phyloP scores from a whole-genome alignment of 1,140 invertebrate species.

The Drosophila orosa region DNA sequence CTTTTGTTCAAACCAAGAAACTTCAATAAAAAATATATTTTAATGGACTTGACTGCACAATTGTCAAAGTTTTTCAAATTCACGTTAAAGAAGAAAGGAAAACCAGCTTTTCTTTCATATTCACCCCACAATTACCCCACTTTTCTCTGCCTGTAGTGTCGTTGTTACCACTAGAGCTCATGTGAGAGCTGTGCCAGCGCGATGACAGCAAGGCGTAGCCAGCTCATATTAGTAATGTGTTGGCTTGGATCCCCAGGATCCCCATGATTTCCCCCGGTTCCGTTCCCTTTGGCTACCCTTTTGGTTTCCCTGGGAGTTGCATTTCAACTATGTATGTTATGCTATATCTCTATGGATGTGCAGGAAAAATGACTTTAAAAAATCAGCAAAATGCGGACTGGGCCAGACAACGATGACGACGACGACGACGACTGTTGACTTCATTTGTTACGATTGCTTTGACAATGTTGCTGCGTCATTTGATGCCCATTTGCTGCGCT shows the following conservation, averaged over 20 bases:
- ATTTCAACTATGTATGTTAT: constrained; percentile 14
- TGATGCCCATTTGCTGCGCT: constrained; percentile 72
- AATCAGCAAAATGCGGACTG: constrained; percentile 8
- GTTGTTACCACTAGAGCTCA: constrained; percentile 33
- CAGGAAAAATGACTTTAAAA: constrained; percentile 34
- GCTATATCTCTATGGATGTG: constrained; percentile 7
- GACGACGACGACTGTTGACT: constrained; percentile 55
- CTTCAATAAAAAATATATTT: neutral
- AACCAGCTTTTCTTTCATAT: too few relatives aligned
- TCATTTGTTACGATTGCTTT: constrained; percentile 81
- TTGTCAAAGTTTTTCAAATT: neutral
- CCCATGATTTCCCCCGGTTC: constrained; percentile 4
- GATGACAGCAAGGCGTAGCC: constrained; percentile 51
- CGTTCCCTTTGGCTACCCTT: constrained; percentile 1
- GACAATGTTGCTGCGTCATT: constrained; percentile 80
- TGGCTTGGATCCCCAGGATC: constrained; percentile 7
- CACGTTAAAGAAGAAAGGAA: neutral
- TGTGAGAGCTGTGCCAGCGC: constrained; percentile 51
- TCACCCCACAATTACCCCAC: neutral
- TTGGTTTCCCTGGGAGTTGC: constrained; percentile 21
- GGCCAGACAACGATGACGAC: constrained; percentile 25
- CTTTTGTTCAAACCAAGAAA: neutral
- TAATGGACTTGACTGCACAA: neutral
- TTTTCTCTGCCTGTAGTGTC: constrained; percentile 14
- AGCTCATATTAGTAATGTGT: constrained; percentile 57